These are phyloP conservation scores for Acanthococcus lagerstroemiae DNA, from an alignment of 2,888 invertebrate species.

Conservation along the genomic window DNA sequence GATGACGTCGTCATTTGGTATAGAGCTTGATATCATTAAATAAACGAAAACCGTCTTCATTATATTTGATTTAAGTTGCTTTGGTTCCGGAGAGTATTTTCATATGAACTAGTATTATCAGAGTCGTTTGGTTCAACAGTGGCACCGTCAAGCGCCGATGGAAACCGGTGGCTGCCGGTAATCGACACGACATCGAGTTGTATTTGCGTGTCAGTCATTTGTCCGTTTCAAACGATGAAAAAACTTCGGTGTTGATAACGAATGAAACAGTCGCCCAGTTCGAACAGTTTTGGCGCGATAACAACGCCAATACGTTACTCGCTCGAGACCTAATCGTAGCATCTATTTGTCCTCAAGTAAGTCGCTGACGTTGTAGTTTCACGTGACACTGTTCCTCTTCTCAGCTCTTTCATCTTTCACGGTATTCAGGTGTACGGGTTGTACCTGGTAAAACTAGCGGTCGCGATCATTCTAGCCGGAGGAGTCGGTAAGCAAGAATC, in stretches of 20 bases:
- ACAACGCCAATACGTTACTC: slow-evolving; percentile 52
- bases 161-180: slow-evolving; percentile 51
- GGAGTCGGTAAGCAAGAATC: slow-evolving; percentile 46
- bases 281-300: slow-evolving; percentile 58
- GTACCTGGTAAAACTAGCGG: slow-evolving; percentile 74
- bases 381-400: background rate
- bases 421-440: slow-evolving; percentile 65
- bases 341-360: slow-evolving; percentile 73
- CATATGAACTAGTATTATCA: background rate
- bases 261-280: slow-evolving; percentile 61
- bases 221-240: slow-evolving; percentile 51
- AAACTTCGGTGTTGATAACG: slow-evolving; percentile 46
- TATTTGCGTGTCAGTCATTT: slow-evolving; percentile 62
- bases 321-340: slow-evolving; percentile 68
- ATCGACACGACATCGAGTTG: slow-evolving; percentile 58
- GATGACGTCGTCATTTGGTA: slow-evolving; percentile 78
- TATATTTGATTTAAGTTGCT: background rate
- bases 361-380: slow-evolving; percentile 13
- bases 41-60: background rate
- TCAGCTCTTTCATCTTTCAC: slow-evolving; percentile 35
- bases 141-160: slow-evolving; percentile 67
- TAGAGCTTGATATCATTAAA: slow-evolving; percentile 33
- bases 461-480: slow-evolving; percentile 56
- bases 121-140: slow-evolving; percentile 44
- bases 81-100: too few relatives aligned